Evolutionary conservation across 2,888 invertebrate species (phyloP).

Genomic region (Drosophila kanekoi): DNA sequence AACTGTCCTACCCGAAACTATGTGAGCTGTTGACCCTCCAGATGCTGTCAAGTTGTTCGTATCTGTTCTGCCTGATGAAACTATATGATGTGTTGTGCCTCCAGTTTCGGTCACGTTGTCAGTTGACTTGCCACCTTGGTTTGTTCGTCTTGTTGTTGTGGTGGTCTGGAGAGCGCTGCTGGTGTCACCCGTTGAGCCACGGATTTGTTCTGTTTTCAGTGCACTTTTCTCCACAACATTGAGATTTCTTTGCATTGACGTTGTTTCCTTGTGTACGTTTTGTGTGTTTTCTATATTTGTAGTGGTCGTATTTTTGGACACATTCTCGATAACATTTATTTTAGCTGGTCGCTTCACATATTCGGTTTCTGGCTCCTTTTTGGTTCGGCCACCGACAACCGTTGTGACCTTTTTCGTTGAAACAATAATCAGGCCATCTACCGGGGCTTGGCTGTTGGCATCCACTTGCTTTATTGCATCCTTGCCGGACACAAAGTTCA

Average conservation of each 20-base stretch:
- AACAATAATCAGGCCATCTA: conserved; percentile 86
- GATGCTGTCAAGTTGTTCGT: conserved; percentile 27
- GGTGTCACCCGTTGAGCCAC: conserved; percentile 44
- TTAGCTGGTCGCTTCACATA: conserved; percentile 82
- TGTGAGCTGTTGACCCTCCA: conserved; percentile 18
- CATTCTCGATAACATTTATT: conserved; percentile 83
- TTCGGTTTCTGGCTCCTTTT: conserved; percentile 83
- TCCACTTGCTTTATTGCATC: conserved; percentile 85
- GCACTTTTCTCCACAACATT: conserved; percentile 53
- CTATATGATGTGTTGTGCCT: conserved; percentile 18
- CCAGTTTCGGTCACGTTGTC: conserved; percentile 28
- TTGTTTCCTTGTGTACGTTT: conserved; percentile 75
- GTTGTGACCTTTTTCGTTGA: conserved; percentile 86
- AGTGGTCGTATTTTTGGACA: conserved; percentile 80
- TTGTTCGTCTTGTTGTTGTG: conserved; percentile 26
- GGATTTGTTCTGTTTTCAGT: conserved; percentile 40
- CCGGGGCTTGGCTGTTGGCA: conserved; percentile 81
- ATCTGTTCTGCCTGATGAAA: conserved; percentile 8
- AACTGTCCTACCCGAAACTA: conserved; percentile 25
- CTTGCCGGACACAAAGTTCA: conserved; percentile 86
- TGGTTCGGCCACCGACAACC: conserved; percentile 79
- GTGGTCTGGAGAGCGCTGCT: conserved; percentile 43
- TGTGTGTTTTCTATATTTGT: conserved; percentile 81
- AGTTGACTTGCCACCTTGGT: conserved; percentile 29
- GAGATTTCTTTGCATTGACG: conserved; percentile 71